Conservation (phyloP, 37 sponge, comb jelly and placozoan genomes). For the Hexactinellida sp. region DNA sequence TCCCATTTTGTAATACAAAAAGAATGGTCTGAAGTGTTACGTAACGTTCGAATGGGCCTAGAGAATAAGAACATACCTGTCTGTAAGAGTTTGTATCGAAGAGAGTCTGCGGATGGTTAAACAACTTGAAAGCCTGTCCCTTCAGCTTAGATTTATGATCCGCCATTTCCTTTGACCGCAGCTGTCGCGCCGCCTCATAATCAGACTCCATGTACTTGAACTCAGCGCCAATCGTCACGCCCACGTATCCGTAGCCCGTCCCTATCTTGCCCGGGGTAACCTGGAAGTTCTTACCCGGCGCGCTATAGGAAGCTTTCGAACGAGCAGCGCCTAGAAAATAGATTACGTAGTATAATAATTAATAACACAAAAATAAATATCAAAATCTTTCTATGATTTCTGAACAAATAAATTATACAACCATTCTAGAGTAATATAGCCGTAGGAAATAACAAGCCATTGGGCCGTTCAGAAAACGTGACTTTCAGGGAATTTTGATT, state of each 20-base stretch:
- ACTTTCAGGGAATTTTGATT: too few species aligned
- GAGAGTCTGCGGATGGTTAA: constrained; percentile 40
- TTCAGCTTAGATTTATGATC: constrained; percentile 47
- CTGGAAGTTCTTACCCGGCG: constrained; percentile 71
- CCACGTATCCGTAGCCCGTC: constrained; percentile 81
- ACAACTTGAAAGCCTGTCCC: constrained; percentile 68
- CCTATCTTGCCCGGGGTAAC: constrained; percentile 81
- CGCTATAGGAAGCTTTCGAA: constrained; percentile 29
- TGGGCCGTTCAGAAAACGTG: too few species aligned
- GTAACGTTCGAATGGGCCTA: too few species aligned
- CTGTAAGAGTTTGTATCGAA: constrained; percentile 73
- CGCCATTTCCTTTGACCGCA: constrained; percentile 30
- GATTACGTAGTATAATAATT: too few species aligned
- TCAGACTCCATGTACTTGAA: constrained; percentile 44
- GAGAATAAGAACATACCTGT: background rate
- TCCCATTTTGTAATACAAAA: too few species aligned
- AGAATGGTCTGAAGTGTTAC: too few species aligned
- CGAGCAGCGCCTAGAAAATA: background rate
- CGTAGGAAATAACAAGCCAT: too few species aligned
- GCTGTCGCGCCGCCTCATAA: constrained; percentile 42
- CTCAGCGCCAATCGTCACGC: constrained; percentile 47
- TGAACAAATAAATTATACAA: too few species aligned
- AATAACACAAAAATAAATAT: too few species aligned
- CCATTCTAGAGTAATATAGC: too few species aligned
- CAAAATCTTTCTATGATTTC: too few species aligned